Evolutionary conservation across 1,140 invertebrate genomes (phyloP).

Genomic region (Coenobita brevimanus): DNA sequence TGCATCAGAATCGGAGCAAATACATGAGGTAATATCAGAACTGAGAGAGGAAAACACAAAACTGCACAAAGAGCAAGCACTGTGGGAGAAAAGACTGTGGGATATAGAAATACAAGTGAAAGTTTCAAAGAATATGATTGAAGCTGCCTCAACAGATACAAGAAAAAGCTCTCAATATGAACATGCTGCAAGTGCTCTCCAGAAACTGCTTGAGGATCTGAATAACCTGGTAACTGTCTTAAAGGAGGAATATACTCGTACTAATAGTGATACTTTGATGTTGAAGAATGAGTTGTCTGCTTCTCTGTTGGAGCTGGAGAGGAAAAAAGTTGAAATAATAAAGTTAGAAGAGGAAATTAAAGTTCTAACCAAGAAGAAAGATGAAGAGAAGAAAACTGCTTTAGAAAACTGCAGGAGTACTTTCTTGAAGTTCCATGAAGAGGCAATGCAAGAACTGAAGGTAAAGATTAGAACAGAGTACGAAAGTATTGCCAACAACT

Average conservation of each 20-base stretch:
- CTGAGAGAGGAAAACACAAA: constrained; percentile 49
- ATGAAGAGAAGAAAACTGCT: constrained; percentile 29
- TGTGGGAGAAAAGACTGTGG: constrained; percentile 49
- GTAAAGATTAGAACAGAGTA: constrained; percentile 46
- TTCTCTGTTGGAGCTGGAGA: constrained; percentile 37
- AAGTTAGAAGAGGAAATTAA: constrained; percentile 24
- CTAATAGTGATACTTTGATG: background rate
- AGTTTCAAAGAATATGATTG: constrained; percentile 43
- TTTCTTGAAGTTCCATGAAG: constrained; percentile 62
- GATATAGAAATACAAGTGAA: constrained; percentile 35
- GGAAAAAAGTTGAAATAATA: constrained; percentile 17
- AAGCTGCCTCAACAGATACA: constrained; percentile 6
- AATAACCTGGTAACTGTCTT: constrained; percentile 15
- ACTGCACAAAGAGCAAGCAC: constrained; percentile 31
- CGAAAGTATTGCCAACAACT: constrained; percentile 24
- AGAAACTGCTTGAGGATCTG: constrained; percentile 49
- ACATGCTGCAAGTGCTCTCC: constrained; percentile 7
- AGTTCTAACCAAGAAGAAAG: constrained; percentile 30
- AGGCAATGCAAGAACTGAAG: constrained; percentile 54
- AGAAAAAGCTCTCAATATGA: constrained; percentile 13
- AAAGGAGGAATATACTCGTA: constrained; percentile 1
- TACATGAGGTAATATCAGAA: constrained; percentile 18
- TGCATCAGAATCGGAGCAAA: background rate
- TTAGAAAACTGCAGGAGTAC: constrained; percentile 48
- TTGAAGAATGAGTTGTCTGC: constrained; percentile 31